These are phyloP conservation scores for Chitala chitala DNA, from an alignment of 2,113 vertebrate genomes.

Conservation along the genomic window DNA sequence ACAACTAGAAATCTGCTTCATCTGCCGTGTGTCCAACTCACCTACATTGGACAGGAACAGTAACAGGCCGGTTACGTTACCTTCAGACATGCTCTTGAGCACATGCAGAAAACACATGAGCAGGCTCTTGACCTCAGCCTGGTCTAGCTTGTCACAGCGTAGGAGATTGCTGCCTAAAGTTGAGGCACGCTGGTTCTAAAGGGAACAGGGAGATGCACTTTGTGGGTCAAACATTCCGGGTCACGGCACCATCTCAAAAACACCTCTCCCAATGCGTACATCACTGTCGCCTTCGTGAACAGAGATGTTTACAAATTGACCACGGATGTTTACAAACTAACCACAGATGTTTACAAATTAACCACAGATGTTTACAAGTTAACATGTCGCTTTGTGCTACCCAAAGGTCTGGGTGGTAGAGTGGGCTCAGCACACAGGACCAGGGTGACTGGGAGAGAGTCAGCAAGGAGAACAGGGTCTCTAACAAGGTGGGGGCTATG, in stretches of 20 bases:
- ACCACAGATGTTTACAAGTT: no score
- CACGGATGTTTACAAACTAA: no score
- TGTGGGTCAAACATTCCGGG: no score
- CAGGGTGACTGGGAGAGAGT: neutral
- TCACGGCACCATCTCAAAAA: neutral
- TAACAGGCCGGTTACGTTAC: conserved; percentile 51
- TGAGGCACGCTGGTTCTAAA: conserved; percentile 73
- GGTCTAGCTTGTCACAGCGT: conserved; percentile 89
- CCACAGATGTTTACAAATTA: no score
- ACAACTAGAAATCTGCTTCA: neutral
- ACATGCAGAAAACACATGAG: conserved; percentile 94
- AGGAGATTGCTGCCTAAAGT: conserved; percentile 73
- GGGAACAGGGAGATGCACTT: conserved; percentile 13
- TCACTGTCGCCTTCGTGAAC: no score
- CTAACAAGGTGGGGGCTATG: neutral
- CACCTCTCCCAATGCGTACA: conserved; percentile 34
- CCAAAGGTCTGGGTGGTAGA: neutral
- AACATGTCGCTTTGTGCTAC: no score
- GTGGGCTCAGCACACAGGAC: neutral
- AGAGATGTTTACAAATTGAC: conserved; percentile 17
- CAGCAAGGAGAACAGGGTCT: neutral
- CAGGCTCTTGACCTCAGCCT: conserved; percentile 87
- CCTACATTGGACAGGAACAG: neutral
- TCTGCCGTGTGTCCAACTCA: neutral
- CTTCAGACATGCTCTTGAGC: conserved; percentile 96